Base-by-base conservation (phyloP, 2,797 vertebrate species). In the Pelochelys cantorii region DNA sequence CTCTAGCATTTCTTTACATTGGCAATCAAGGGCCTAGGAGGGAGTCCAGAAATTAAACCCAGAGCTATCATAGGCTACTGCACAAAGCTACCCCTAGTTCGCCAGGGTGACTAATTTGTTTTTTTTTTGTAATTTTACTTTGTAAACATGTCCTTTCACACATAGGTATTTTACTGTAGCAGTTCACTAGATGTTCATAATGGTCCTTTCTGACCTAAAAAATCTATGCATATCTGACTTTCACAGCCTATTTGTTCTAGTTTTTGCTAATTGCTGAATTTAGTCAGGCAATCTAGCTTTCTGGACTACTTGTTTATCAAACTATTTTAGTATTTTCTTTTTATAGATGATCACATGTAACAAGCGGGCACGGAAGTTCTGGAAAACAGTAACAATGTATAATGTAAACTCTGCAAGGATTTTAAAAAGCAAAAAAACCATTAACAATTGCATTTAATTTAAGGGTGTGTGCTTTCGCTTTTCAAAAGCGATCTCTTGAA, bases 251-350 rank as follows among this genome's bases (percentile, higher is more conserved):
- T 7, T 62, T 79, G 27, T 34, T 74, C 87, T 81, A 68, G 79
- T 92, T 95, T 96, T 95, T 88, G 56, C 81, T 11, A 52, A 88
- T 92, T 92, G 81, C 84, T 77, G 87, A 89, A 88, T 93, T 93
- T 82, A 80, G 20, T 71, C 17, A 2, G 78, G 62, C 34, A 88
- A 90, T 82, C 54, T 79, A 79, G 90, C 75, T 85, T 95, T 83
- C 82, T 96, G 80, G 77, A n/a, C 81, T 79, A 62, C 15, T 90
- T 96, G 71, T 92, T 96, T 94, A 86, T 94, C 11, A 88, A 83
- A 83, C 85, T 96, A 91, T 94, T 97, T 96, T 91, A 0, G 0
- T 90, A 55, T 89, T 91, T 95, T 90, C 83, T 85, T 87, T 92
- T 96, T 94, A 90, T 95, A 90, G 91, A 80, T 81, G 31, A 78